A percentile compares a stretch with the other conserved stretches of the same genome.
Conservation (phyloP, 2,888 invertebrate genomes). For the Rotaria magnacalcarata region DNA sequence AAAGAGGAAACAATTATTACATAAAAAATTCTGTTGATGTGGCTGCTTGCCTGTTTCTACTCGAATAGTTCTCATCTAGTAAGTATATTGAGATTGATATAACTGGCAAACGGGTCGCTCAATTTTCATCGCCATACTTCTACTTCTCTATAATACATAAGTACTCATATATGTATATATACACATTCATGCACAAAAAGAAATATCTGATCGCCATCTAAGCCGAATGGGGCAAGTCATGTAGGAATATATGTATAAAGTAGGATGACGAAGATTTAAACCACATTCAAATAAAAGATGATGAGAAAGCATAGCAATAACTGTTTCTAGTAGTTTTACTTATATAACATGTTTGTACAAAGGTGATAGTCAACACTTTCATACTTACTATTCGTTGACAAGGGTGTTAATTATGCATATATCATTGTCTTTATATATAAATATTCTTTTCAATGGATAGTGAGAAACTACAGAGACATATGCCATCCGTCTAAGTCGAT, state of each 20-base stretch:
- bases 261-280: background rate
- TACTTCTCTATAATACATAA: background rate
- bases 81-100: background rate
- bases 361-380: background rate
- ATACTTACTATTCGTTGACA: background rate
- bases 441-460: background rate
- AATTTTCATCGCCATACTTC: background rate
- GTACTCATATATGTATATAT: background rate
- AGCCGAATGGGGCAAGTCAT: background rate
- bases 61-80: background rate
- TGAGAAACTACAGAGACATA: background rate
- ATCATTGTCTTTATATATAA: background rate
- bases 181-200: background rate
- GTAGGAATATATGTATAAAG: background rate
- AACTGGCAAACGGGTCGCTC: background rate
- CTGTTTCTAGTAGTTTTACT: background rate
- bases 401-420: background rate
- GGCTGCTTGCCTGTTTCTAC: background rate
- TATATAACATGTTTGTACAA: background rate
- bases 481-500: background rate
- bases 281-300: slow-evolving; percentile 5
- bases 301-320: background rate
- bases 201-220: background rate
- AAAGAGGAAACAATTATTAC: background rate
- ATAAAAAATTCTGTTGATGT: background rate